Evolutionary conservation across 2,888 invertebrate species (phyloP).

Genomic region (Microplitis manilae): DNA sequence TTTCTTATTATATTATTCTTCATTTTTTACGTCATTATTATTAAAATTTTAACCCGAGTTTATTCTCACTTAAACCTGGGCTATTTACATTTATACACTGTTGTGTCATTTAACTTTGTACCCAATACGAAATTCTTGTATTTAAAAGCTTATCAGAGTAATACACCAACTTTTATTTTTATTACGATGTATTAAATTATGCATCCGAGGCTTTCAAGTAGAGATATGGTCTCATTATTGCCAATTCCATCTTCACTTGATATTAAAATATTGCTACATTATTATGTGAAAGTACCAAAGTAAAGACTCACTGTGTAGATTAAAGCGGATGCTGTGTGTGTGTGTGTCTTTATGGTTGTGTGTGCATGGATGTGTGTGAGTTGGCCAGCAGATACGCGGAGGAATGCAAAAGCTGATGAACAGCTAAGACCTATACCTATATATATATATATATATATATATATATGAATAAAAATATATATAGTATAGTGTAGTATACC

Average conservation of each 20-base stretch:
- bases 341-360: neutral
- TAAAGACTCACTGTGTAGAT: constrained; percentile 17
- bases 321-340: constrained; percentile 22
- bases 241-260: constrained; percentile 3
- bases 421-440: constrained; percentile 17
- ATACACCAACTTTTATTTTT: neutral
- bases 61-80: neutral
- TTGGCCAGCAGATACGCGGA: constrained; percentile 14
- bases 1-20: constrained; percentile 45
- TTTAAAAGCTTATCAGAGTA: neutral
- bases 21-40: constrained; percentile 47
- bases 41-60: neutral
- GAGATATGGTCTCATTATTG: neutral
- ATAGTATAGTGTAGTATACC: neutral
- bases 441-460: neutral
- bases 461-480: neutral
- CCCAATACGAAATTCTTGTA: neutral
- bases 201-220: neutral
- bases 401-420: constrained; percentile 29
- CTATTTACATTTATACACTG: neutral
- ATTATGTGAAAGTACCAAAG: constrained; percentile 21
- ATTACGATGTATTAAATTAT: neutral
- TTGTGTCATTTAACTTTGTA: neutral
- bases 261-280: neutral
- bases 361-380: neutral